phyloP scores from a whole-genome alignment of 1,140 invertebrate species.

The Drosophila virilis region DNA sequence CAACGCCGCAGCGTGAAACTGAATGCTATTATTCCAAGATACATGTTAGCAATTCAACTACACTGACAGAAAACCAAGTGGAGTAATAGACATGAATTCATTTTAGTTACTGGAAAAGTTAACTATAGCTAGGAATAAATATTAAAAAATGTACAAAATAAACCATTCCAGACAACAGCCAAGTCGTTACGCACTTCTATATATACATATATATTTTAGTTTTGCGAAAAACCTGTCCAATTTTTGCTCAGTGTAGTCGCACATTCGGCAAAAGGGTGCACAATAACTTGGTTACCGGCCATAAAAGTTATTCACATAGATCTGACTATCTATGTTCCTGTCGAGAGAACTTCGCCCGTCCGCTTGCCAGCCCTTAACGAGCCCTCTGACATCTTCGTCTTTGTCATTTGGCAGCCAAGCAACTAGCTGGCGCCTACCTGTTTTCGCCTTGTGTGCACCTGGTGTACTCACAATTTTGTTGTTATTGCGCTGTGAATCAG shows the following conservation, averaged over 20 bases:
- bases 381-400: constrained; percentile 20
- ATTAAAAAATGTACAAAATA: no score
- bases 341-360: not conserved
- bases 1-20: constrained; percentile 10
- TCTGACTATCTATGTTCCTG: not conserved
- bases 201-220: no score
- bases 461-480: constrained; percentile 7
- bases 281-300: not conserved
- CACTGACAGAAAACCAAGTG: no score
- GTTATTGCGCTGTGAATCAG: constrained; percentile 33
- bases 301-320: constrained; percentile 18
- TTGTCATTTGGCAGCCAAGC: constrained; percentile 16
- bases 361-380: constrained; percentile 27
- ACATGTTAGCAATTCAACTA: not conserved
- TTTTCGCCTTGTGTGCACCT: constrained; percentile 7
- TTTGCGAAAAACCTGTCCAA: no score
- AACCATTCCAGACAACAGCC: no score
- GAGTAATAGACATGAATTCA: no score
- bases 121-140: no score
- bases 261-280: constrained; percentile 12
- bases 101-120: no score
- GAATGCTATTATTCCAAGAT: not conserved
- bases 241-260: constrained; percentile 23
- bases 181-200: no score
- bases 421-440: constrained; percentile 28